phyloP scores from a whole-genome alignment of 2,888 invertebrate genomes.

The Eledone cirrhosa region DNA sequence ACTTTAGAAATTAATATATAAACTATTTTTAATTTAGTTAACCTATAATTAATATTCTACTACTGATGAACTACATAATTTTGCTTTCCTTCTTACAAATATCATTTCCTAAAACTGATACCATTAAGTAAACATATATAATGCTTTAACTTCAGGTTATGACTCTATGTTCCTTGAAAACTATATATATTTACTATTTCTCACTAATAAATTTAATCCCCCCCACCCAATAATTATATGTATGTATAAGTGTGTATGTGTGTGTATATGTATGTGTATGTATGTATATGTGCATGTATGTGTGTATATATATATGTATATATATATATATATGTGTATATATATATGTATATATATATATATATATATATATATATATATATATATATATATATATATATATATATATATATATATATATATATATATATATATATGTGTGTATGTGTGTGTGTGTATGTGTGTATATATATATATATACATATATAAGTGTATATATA shows the following conservation, averaged over 20 bases:
- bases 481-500: neutral
- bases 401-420: slow-evolving; percentile 9
- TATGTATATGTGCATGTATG: neutral
- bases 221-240: too few relatives aligned
- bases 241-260: neutral
- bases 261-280: neutral
- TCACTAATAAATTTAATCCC: too few relatives aligned
- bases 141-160: too few relatives aligned
- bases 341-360: neutral
- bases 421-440: slow-evolving; percentile 1
- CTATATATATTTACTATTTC: too few relatives aligned
- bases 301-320: neutral
- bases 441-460: neutral
- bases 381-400: neutral
- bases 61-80: too few relatives aligned
- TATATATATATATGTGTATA: neutral
- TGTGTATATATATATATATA: neutral
- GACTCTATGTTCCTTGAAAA: too few relatives aligned
- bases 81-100: too few relatives aligned
- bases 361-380: neutral
- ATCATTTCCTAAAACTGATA: too few relatives aligned
- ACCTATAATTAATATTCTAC: too few relatives aligned
- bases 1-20: too few relatives aligned
- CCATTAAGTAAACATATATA: too few relatives aligned
- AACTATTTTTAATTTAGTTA: too few relatives aligned